A percentile compares a stretch with the other conserved stretches of the same genome.
phyloP scores from a whole-genome alignment of 2,113 vertebrate genomes.

The Trematocara macrostoma region DNA sequence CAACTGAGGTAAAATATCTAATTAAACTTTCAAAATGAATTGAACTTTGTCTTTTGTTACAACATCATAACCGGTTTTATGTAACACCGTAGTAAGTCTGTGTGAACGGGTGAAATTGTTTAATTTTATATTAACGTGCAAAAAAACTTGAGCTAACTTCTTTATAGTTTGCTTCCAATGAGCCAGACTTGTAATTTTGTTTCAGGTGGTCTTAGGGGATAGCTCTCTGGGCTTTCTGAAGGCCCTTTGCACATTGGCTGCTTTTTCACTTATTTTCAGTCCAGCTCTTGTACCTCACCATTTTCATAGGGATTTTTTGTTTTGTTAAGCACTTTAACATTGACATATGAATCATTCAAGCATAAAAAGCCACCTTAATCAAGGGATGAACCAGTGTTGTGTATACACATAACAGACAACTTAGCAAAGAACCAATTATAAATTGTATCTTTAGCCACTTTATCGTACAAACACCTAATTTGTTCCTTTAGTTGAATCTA shows the following conservation, averaged over 20 bases:
- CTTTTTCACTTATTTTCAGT: background rate
- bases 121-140: background rate
- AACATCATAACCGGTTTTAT: background rate
- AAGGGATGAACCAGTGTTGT: background rate
- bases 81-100: background rate
- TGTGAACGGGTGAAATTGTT: background rate
- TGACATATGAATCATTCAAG: background rate
- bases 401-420: background rate
- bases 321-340: background rate
- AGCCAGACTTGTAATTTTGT: background rate
- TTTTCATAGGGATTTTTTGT: background rate
- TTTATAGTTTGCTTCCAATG: background rate
- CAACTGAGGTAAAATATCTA: background rate
- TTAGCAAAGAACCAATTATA: background rate
- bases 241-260: background rate
- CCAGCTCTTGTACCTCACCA: background rate
- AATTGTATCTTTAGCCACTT: background rate
- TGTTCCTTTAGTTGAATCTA: background rate
- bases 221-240: background rate
- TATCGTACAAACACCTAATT: background rate
- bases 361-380: background rate
- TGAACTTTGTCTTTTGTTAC: background rate
- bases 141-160: background rate
- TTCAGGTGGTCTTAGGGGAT: background rate
- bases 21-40: background rate